Percentiles rank a stretch among this genome's conserved stretches.
Conservation (phyloP, 1,140 invertebrate species). For the Thalassaphorura encarpata region DNA sequence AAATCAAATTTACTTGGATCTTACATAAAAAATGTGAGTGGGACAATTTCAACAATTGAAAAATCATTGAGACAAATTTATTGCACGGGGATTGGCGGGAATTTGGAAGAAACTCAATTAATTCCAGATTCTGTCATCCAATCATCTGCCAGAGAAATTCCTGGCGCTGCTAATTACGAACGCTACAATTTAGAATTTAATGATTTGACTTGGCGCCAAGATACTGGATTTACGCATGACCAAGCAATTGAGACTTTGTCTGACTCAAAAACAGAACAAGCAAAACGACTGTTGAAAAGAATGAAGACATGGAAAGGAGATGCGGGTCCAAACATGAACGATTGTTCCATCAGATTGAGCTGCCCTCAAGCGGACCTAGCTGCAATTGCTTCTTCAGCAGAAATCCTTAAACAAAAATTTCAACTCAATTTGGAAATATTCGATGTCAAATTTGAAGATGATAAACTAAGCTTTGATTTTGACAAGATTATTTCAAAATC, state of each 20-base stretch:
- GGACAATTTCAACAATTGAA: background rate
- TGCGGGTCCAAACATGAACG: too few relatives aligned
- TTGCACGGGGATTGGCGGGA: background rate
- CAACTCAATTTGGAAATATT: too few relatives aligned
- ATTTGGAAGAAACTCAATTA: background rate
- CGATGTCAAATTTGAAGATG: too few relatives aligned
- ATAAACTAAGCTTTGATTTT: too few relatives aligned
- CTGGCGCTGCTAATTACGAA: background rate
- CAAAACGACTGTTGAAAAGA: background rate
- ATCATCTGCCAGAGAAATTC: background rate
- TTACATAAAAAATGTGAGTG: background rate
- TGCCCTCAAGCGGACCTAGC: background rate
- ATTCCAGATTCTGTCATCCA: background rate
- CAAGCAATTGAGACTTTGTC: background rate
- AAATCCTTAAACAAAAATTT: too few relatives aligned
- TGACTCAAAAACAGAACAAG: background rate
- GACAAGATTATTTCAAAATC: too few relatives aligned
- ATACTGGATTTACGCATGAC: slow-evolving; percentile 6
- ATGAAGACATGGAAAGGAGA: too few relatives aligned
- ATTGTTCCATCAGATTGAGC: too few relatives aligned
- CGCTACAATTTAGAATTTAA: background rate
- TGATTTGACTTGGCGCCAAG: slow-evolving; percentile 1
- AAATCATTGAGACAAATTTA: slow-evolving; percentile 1
- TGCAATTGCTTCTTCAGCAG: too few relatives aligned
- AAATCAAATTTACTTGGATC: slow-evolving; percentile 6